Evolutionary conservation across 1,140 invertebrate genomes (phyloP).

Genomic region (Medauroidea extradentata): DNA sequence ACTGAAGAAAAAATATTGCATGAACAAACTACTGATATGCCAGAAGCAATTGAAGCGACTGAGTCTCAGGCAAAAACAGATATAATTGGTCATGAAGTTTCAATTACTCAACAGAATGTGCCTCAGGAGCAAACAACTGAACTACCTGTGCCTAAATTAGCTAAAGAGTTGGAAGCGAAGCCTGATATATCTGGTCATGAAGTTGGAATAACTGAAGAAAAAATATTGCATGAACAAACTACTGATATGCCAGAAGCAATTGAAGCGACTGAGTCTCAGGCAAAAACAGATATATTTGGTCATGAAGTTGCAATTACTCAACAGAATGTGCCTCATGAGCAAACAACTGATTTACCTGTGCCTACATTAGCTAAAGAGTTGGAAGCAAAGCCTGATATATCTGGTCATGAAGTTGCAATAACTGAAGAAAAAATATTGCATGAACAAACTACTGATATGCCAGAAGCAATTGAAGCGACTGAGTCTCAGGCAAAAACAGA

Average conservation of each 20-base stretch:
- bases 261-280: background rate
- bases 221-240: background rate
- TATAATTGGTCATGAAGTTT: background rate
- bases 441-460: background rate
- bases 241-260: background rate
- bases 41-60: no score
- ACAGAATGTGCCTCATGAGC: no score
- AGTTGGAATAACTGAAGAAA: conserved; percentile 1
- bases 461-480: background rate
- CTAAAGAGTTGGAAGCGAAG: background rate
- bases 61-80: background rate
- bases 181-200: background rate
- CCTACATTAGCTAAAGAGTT: background rate
- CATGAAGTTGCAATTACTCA: background rate
- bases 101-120: conserved; percentile 1
- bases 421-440: background rate
- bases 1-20: background rate
- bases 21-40: background rate
- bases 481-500: background rate
- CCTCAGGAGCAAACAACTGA: background rate
- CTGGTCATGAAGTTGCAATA: background rate
- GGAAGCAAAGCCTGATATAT: background rate
- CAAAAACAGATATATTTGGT: background rate
- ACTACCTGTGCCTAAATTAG: background rate
- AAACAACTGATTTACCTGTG: no score